Conservation (phyloP, 2,797 vertebrate genomes). For the Pogoniulus pusillus region DNA sequence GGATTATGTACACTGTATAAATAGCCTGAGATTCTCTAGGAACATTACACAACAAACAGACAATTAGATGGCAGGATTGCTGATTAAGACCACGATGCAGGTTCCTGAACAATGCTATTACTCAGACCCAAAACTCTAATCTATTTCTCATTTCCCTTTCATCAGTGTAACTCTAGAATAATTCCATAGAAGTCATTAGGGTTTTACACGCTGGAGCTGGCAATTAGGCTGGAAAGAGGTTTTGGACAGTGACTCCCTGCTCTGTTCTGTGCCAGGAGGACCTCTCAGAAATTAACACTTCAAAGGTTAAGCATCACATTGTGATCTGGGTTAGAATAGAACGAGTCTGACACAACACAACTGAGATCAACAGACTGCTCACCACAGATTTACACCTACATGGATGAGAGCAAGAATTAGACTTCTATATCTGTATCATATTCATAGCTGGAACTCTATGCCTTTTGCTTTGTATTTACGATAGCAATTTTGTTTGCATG, state of each 20-base stretch:
- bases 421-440: background rate
- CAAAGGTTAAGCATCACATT: background rate
- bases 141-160: slow-evolving; percentile 24
- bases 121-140: background rate
- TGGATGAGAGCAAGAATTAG: background rate
- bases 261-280: slow-evolving; percentile 4
- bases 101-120: slow-evolving; percentile 11
- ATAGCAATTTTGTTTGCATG: background rate
- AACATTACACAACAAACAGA: slow-evolving; percentile 34
- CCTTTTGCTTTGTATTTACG: background rate
- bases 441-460: background rate
- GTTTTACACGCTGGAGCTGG: background rate
- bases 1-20: slow-evolving; percentile 35
- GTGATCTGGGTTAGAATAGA: background rate
- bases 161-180: background rate
- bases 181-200: background rate
- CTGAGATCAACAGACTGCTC: background rate
- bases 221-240: slow-evolving; percentile 21
- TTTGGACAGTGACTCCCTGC: background rate
- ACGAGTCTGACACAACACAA: background rate
- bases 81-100: background rate
- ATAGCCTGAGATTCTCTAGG: slow-evolving; percentile 38
- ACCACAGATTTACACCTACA: background rate
- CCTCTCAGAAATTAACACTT: slow-evolving; percentile 51
- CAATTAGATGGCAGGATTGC: background rate